A percentile compares a stretch with the other conserved stretches of the same genome.
Conservation (phyloP, 2,888 invertebrate genomes). For the Philaethria dido region DNA sequence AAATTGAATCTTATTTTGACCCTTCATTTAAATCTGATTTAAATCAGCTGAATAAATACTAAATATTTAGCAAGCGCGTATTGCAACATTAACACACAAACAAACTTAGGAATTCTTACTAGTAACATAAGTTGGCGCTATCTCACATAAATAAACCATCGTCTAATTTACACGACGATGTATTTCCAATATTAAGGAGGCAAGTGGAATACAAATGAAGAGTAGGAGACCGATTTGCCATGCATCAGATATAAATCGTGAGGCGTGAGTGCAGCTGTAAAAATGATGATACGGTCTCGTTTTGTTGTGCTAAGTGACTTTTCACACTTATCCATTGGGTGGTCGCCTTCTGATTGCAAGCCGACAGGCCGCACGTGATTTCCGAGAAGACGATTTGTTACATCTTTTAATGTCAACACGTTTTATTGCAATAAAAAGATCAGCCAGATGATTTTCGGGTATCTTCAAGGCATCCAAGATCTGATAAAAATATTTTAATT, state of each 20-base stretch:
- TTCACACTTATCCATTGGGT: constrained; percentile 44
- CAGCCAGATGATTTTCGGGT: constrained; percentile 21
- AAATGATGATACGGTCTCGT: constrained; percentile 70
- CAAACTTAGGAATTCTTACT: constrained; percentile 21
- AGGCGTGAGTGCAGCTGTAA: constrained; percentile 69
- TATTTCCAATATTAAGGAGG: constrained; percentile 39
- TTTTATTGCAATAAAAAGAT: constrained; percentile 34
- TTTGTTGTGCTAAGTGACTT: constrained; percentile 50
- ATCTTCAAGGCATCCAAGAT: not conserved
- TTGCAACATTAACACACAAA: constrained; percentile 10
- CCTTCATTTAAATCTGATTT: not conserved
- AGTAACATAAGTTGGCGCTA: constrained; percentile 22
- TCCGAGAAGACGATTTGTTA: constrained; percentile 38
- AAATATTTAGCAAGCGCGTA: constrained; percentile 7
- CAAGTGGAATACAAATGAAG: constrained; percentile 46
- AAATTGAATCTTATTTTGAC: not conserved
- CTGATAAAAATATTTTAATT: constrained; percentile 8
- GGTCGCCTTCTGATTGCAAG: constrained; percentile 39
- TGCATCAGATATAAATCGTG: constrained; percentile 59
- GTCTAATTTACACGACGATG: constrained; percentile 35
- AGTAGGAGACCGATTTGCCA: constrained; percentile 48
- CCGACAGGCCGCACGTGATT: constrained; percentile 38
- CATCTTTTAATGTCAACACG: constrained; percentile 31
- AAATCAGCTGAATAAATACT: constrained; percentile 4
- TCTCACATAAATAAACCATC: constrained; percentile 37